These are phyloP conservation scores for Lethrus apterus DNA, from an alignment of 1,140 invertebrate species.

Conservation along the genomic window DNA sequence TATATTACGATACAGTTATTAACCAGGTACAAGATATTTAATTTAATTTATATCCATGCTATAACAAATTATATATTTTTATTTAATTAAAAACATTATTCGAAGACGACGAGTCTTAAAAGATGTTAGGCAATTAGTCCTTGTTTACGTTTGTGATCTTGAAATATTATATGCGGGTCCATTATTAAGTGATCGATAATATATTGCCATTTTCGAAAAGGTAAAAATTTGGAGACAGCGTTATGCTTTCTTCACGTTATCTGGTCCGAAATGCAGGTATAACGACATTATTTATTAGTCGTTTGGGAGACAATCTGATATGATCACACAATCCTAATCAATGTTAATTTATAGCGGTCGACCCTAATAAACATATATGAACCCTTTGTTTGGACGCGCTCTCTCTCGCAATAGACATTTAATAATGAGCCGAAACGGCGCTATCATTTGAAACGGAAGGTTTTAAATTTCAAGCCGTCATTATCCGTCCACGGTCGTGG, in stretches of 20 bases:
- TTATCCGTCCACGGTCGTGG: slow-evolving; percentile 3
- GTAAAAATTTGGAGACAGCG: slow-evolving; percentile 9
- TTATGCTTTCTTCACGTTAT: slow-evolving; percentile 15
- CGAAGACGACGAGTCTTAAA: no score
- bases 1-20: no score
- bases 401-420: slow-evolving; percentile 16
- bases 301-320: slow-evolving; percentile 37
- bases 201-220: slow-evolving; percentile 7
- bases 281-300: slow-evolving; percentile 35
- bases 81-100: no score
- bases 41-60: no score
- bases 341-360: slow-evolving; percentile 39
- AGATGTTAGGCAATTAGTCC: no score
- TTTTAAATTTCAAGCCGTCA: slow-evolving; percentile 18
- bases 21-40: no score
- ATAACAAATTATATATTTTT: no score
- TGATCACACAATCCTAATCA: slow-evolving; percentile 41
- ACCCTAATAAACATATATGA: slow-evolving; percentile 40
- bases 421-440: slow-evolving; percentile 13
- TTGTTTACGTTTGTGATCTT: no score
- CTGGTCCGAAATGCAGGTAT: neutral
- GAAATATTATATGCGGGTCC: no score
- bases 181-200: slow-evolving; percentile 6
- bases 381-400: slow-evolving; percentile 36
- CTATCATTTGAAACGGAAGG: slow-evolving; percentile 14